phyloP scores from a whole-genome alignment of 2,888 invertebrate genomes.

The Nomada lathburiana region DNA sequence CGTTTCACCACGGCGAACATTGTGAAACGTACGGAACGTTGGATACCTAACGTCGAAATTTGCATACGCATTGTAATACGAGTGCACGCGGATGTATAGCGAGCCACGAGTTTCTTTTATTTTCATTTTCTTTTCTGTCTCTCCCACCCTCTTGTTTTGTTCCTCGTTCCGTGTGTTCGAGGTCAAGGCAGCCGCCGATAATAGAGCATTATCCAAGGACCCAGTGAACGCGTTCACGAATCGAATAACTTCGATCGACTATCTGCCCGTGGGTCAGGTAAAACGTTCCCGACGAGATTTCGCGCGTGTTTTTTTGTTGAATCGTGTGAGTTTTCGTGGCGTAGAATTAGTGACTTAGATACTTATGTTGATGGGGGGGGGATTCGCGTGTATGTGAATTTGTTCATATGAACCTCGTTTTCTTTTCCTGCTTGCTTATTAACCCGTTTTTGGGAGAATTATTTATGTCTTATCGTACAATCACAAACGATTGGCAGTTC shows the following conservation, averaged over 20 bases:
- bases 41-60: conserved; percentile 31
- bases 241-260: conserved; percentile 6
- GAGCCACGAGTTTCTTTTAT: not conserved
- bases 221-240: not conserved
- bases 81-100: conserved; percentile 7
- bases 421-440: no score
- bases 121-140: not conserved
- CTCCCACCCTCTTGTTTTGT: not conserved
- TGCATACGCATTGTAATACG: conserved; percentile 39
- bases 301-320: not conserved
- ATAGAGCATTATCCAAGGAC: conserved; percentile 19
- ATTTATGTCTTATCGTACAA: no score
- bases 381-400: no score
- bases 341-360: not conserved
- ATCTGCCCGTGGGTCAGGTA: not conserved
- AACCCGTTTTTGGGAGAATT: no score
- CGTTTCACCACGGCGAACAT: not conserved
- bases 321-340: not conserved
- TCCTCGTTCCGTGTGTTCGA: conserved; percentile 26
- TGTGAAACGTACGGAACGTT: conserved; percentile 6
- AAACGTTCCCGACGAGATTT: not conserved
- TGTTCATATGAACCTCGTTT: no score
- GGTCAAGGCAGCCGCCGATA: conserved; percentile 53
- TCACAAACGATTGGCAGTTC: no score
- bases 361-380: no score